Base-by-base conservation (phyloP, 2,888 invertebrate genomes). In the Argyresthia albistria region DNA sequence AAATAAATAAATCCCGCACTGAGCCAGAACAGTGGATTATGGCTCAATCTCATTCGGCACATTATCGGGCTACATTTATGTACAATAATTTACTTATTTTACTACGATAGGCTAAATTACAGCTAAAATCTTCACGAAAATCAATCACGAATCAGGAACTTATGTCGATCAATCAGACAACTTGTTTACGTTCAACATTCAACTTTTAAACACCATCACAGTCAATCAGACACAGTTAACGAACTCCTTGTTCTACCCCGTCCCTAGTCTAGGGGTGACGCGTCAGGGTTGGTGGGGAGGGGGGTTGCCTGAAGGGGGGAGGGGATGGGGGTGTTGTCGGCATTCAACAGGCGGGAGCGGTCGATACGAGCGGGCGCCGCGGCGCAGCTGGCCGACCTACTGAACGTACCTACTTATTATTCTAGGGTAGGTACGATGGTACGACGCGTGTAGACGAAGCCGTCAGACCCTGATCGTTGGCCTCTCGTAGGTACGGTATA, bases 281-380 rank as follows among this genome's bases (percentile, higher is more conserved):
- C 66, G 67, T 45, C 66, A 65, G 76, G 74, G 61, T 53, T 50
- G 54, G 14, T 7, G 45, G 76, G 74, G 61, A 52, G 48, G 54
- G 14, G 15, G 45, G 12, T 45, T 15, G 14, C 12, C 25, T 25
- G 25, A 4, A 6, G 25, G 25, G 2, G 3, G 25, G 6, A 6
- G 25, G 25, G 2, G 3, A 6, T 4, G 25, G 25, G 25, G 25
- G 25, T 2, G 25, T 25, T 25, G 25, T 65, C 74, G 79, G 80
- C 82, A 84, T 86, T 86, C 86, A 87, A 87, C 87, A 87, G 87
- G 87, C 86, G 74, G 65, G 80, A 69, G 51, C 56, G 56, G 84
- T 86, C 86, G 83, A 84, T 84, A 84, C 73, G 73, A 70, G 10
- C 16, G 60, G 76, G 76, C 78, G 82, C 67, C 75, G 73, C 72